A percentile compares a stretch with the other conserved stretches of the same genome.
These are phyloP conservation scores for Phoxinus phoxinus DNA, from an alignment of 2,113 vertebrate genomes.

Conservation along the genomic window DNA sequence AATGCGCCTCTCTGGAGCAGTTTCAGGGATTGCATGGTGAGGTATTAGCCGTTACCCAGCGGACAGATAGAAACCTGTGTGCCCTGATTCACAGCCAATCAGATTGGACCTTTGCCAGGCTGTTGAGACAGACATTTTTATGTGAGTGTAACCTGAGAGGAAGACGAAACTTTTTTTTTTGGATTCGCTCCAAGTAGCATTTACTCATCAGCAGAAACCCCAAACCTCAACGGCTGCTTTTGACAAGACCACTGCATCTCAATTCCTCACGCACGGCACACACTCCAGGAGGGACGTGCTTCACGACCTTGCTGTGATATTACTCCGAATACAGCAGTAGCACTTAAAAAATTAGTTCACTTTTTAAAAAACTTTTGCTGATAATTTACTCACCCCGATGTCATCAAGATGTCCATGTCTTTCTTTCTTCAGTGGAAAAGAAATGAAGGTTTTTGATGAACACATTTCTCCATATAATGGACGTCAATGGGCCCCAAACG, in stretches of 20 bases:
- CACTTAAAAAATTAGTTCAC: too few species aligned
- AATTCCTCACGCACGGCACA: not conserved
- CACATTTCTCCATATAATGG: too few species aligned
- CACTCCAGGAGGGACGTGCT: not conserved
- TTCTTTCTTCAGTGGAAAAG: too few species aligned
- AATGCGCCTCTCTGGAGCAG: not conserved
- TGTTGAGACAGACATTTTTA: not conserved
- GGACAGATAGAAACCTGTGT: not conserved
- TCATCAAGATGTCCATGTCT: too few species aligned
- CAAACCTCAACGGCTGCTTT: slow-evolving; percentile 1
- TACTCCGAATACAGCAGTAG: not conserved
- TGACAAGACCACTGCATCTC: slow-evolving; percentile 12
- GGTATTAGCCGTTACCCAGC: not conserved
- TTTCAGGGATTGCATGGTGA: not conserved
- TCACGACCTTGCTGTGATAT: not conserved
- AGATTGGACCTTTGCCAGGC: not conserved
- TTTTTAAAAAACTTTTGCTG: too few species aligned
- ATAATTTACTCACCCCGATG: too few species aligned
- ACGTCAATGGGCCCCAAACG: too few species aligned
- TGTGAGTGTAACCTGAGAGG: not conserved
- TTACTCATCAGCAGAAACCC: slow-evolving; percentile 31
- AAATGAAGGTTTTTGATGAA: too few species aligned
- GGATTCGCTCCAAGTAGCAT: not conserved
- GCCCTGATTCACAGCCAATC: not conserved
- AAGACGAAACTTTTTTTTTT: not conserved